A percentile compares a stretch with the other conserved stretches of the same genome.
phyloP scores from a whole-genome alignment of 2,888 invertebrate genomes.

The Xanthia togata region DNA sequence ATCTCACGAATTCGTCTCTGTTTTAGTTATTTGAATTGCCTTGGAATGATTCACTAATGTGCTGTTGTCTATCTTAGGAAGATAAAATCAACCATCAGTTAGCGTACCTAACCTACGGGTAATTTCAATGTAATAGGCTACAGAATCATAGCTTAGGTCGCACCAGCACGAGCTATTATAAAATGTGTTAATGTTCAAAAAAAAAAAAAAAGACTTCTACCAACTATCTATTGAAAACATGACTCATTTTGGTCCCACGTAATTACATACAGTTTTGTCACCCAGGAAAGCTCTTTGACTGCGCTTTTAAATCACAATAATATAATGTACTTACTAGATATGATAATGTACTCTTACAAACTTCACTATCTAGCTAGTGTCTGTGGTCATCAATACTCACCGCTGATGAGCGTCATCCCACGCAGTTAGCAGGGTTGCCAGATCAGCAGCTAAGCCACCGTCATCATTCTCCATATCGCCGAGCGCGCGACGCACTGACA shows the following conservation, averaged over 20 bases:
- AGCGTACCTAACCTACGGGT: too few species aligned
- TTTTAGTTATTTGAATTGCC: constrained; percentile 12
- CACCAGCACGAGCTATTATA: too few species aligned
- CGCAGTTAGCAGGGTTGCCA: constrained; percentile 92
- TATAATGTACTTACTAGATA: not conserved
- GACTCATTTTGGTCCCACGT: too few species aligned
- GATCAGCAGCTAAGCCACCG: constrained; percentile 91
- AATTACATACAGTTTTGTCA: too few species aligned
- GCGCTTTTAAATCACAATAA: not conserved
- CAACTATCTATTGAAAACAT: too few species aligned
- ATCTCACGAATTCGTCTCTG: constrained; percentile 21
- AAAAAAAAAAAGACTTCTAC: too few species aligned
- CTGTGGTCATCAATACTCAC: constrained; percentile 78
- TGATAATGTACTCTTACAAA: not conserved
- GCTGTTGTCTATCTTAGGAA: constrained; percentile 8
- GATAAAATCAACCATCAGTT: too few species aligned
- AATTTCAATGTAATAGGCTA: too few species aligned
- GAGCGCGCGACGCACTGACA: constrained; percentile 90
- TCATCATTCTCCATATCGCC: constrained; percentile 86
- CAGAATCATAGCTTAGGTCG: too few species aligned
- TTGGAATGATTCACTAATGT: constrained; percentile 30
- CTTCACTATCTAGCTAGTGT: too few species aligned
- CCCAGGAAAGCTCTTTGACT: not conserved
- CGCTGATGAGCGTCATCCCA: constrained; percentile 93
- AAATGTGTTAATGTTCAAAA: too few species aligned